These are phyloP conservation scores for Chamaea fasciata DNA, from an alignment of 2,113 vertebrate species.

Conservation along the genomic window DNA sequence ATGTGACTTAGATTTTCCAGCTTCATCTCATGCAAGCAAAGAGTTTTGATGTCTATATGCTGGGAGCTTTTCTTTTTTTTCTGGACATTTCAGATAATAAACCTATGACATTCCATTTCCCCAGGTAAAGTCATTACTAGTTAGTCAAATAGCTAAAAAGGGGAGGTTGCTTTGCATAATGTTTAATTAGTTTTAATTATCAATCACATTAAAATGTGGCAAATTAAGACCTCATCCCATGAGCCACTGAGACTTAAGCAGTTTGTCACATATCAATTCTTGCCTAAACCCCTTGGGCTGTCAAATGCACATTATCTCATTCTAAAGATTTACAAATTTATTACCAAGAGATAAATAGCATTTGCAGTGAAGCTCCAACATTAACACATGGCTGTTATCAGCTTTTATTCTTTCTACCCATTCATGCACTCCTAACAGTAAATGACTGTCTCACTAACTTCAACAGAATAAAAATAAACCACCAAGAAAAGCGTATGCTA, in stretches of 20 bases:
- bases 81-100: background rate
- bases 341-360: background rate
- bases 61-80: background rate
- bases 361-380: background rate
- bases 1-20: background rate
- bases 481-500: background rate
- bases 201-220: constrained; percentile 16
- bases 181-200: constrained; percentile 46
- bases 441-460: background rate
- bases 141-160: constrained; percentile 1
- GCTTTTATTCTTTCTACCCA: background rate
- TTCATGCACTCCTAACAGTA: background rate
- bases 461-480: background rate
- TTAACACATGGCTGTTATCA: background rate
- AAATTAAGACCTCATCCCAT: background rate
- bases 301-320: background rate
- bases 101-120: background rate
- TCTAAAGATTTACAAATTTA: background rate
- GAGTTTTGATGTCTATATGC: background rate
- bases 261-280: background rate
- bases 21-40: background rate
- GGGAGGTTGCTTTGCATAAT: background rate
- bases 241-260: background rate
- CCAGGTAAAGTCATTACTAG: background rate
- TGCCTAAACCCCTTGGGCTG: background rate